These are phyloP conservation scores for Cryptosula pallasiana DNA, from an alignment of 2,888 invertebrate genomes.

Conservation along the genomic window DNA sequence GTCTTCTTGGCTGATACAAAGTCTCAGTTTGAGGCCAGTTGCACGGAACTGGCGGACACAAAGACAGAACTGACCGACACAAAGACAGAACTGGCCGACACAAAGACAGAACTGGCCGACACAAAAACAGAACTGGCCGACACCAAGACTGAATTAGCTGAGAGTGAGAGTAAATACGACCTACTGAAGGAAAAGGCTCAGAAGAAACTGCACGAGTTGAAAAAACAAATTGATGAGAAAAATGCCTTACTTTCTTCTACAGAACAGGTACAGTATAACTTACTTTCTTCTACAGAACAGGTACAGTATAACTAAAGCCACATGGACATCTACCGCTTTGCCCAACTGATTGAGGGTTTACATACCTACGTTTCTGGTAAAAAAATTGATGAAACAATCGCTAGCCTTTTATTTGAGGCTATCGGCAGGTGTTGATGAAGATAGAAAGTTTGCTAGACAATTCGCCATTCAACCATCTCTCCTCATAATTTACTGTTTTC, in stretches of 20 bases:
- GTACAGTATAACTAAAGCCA: background rate
- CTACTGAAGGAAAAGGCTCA: slow-evolving; percentile 36
- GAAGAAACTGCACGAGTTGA: slow-evolving; percentile 31
- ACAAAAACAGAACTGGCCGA: background rate
- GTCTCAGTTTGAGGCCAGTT: too few relatives aligned
- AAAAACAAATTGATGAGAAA: slow-evolving; percentile 31
- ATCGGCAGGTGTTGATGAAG: too few relatives aligned
- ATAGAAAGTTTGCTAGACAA: too few relatives aligned
- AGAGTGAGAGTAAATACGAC: background rate
- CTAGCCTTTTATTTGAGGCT: too few relatives aligned
- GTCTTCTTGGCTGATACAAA: too few relatives aligned
- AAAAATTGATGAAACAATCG: too few relatives aligned
- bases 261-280: background rate
- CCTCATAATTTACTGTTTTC: too few relatives aligned
- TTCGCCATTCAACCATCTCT: too few relatives aligned
- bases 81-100: background rate
- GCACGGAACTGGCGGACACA: background rate
- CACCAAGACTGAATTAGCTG: background rate
- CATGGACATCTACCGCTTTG: too few relatives aligned
- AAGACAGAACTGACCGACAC: background rate
- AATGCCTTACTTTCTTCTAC: background rate
- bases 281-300: background rate
- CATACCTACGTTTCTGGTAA: too few relatives aligned
- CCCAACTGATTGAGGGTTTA: too few relatives aligned
- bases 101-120: background rate